phyloP scores from a whole-genome alignment of 2,888 invertebrate species.

The Bellardia pandia region DNA sequence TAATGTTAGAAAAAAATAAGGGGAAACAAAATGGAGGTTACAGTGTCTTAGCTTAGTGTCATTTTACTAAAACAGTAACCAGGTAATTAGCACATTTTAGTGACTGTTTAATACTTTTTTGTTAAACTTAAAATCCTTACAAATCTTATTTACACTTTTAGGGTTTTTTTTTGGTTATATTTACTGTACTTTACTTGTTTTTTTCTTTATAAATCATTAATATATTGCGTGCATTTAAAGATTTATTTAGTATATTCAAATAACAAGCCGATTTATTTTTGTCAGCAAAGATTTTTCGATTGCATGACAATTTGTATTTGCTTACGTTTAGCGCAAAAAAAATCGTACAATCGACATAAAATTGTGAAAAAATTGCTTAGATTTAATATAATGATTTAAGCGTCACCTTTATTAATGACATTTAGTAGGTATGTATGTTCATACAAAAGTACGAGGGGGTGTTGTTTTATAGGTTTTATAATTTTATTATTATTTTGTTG shows the following conservation, averaged over 20 bases:
- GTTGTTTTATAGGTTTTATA: slow-evolving; percentile 6
- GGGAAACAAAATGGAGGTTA: slow-evolving; percentile 33
- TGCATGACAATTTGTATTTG: slow-evolving; percentile 66
- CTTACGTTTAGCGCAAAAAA: neutral
- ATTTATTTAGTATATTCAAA: slow-evolving; percentile 49
- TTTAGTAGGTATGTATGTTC: neutral
- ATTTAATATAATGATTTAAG: slow-evolving; percentile 61
- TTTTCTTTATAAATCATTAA: neutral
- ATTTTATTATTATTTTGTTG: neutral
- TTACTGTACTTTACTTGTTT: too few relatives aligned
- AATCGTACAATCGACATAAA: neutral
- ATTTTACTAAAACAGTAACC: slow-evolving; percentile 13
- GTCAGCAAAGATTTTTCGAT: slow-evolving; percentile 46
- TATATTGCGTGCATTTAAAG: slow-evolving; percentile 65
- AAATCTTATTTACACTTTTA: slow-evolving; percentile 27
- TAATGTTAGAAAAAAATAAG: neutral
- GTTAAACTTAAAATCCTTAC: slow-evolving; percentile 24
- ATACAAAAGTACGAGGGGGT: neutral
- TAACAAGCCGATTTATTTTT: slow-evolving; percentile 61
- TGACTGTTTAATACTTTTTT: neutral
- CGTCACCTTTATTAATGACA: slow-evolving; percentile 65
- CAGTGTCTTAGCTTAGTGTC: slow-evolving; percentile 19
- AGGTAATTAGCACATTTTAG: slow-evolving; percentile 45
- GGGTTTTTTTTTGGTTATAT: neutral
- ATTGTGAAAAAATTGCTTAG: slow-evolving; percentile 35